Conservation (phyloP, 2,113 vertebrate genomes). For the Neopipo cinnamomea region DNA sequence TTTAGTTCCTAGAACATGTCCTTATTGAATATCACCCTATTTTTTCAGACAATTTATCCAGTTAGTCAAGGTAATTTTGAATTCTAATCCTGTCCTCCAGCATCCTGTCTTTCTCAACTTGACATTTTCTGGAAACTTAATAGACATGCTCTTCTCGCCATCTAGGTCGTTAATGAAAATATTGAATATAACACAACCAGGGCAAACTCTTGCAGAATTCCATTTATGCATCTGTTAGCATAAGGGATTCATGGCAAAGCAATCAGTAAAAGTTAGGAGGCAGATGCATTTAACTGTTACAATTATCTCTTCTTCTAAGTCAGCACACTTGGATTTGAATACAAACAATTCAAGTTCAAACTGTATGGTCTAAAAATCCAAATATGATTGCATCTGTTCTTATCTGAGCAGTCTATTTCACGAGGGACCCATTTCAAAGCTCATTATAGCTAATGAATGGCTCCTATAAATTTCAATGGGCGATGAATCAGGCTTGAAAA, state of each 20-base stretch:
- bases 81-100: background rate
- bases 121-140: background rate
- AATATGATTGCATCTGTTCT: slow-evolving; percentile 28
- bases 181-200: background rate
- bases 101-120: background rate
- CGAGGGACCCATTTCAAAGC: slow-evolving; percentile 26
- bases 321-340: background rate
- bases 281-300: background rate
- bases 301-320: slow-evolving; percentile 16
- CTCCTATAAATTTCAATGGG: slow-evolving; percentile 25
- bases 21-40: background rate
- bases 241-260: background rate
- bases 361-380: background rate
- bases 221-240: background rate
- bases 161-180: slow-evolving; percentile 2
- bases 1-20: background rate
- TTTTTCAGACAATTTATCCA: background rate
- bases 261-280: background rate
- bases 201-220: background rate
- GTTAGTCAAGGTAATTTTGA: background rate
- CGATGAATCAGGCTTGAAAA: slow-evolving; percentile 21
- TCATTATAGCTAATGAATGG: slow-evolving; percentile 38
- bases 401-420: background rate
- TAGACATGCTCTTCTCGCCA: background rate
- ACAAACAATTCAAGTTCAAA: background rate